Percentiles rank a stretch among this genome's conserved stretches.
Evolutionary conservation across 1,140 invertebrate species (phyloP).

Genomic region (Aphelinus certus): DNA sequence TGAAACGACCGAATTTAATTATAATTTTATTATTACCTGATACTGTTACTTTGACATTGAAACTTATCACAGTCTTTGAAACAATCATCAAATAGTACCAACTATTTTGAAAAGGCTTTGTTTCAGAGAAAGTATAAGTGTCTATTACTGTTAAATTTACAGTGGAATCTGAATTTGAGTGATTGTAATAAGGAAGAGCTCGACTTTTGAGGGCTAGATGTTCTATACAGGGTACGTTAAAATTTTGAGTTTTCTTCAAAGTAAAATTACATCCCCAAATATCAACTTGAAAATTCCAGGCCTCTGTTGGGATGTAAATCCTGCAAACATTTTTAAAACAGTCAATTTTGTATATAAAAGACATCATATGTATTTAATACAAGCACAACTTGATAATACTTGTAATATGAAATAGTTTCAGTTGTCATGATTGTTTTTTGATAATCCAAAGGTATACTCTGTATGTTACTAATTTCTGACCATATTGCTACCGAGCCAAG

Average conservation of each 20-base stretch:
- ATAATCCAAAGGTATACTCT: conserved; percentile 60
- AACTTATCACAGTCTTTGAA: conserved; percentile 61
- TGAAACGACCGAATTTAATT: background rate
- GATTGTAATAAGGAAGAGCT: conserved; percentile 60
- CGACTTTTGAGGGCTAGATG: conserved; percentile 59
- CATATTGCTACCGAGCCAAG: conserved; percentile 68
- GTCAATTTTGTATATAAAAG: too few relatives aligned
- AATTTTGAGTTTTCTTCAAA: conserved; percentile 45
- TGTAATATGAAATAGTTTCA: conserved; percentile 63
- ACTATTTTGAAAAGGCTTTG: conserved; percentile 65
- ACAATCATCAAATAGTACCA: conserved; percentile 69
- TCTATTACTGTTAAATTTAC: conserved; percentile 55
- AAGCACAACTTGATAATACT: conserved; percentile 49
- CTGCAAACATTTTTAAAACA: conserved; percentile 48
- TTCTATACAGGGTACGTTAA: conserved; percentile 57
- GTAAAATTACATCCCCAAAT: conserved; percentile 65
- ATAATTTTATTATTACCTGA: conserved; percentile 56
- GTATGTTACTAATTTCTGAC: conserved; percentile 59
- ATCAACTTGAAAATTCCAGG: conserved; percentile 63
- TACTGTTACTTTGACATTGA: conserved; percentile 60
- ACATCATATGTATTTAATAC: too few relatives aligned
- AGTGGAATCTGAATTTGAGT: conserved; percentile 49
- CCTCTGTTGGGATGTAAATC: conserved; percentile 67
- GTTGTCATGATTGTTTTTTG: conserved; percentile 55
- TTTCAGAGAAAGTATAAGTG: conserved; percentile 60